Evolutionary conservation across 2,797 vertebrate genomes (phyloP), one percentile per base, ranked within the genome.

Genomic region (Melanogrammus aeglefinus): DNA sequence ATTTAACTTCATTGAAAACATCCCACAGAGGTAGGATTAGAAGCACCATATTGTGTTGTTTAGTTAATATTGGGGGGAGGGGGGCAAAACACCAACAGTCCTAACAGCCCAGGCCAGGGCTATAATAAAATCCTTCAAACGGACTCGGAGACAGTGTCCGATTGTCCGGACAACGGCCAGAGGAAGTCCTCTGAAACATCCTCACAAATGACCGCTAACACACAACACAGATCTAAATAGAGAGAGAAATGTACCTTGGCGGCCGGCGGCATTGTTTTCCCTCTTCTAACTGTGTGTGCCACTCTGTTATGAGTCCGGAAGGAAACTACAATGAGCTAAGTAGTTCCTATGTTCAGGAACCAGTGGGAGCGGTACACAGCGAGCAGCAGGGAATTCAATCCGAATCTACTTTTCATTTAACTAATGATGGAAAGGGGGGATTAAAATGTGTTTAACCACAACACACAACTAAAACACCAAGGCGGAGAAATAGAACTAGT

Each of bases 261-360:
- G 0, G 86, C 80, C 73, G 80, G 85, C 81, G 94, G 89, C 94
- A 95, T 95, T 21, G 77, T 51, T 72, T 66, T 84, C 85, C 80
- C 88, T 84, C 76, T 80, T 85, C 47, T 76, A 31, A 16, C 1
- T 8, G 0, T 1, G 0, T 0, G 91, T 88, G 86, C 84, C n/a
- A 79, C 89, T 82, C 24, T 93, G 47, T 94, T 93, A 91, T 94
- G 83, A 72, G 4, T 92, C 92, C 94, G 93, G 83, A 16, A 12
- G 41, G 83, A 86, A 92, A 81, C 66, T 29, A 77, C 4, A 21
- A 41, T 3, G 27, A 3, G 35, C 0, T 0, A 6, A 27, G 21
- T 35, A 18, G 76, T 78, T 79, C 77, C 79, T 38, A 39, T 14
- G 31, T 24, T 63, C 21, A 14, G 12, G 4, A 13, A 33, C 6